Evolutionary conservation across 2,888 invertebrate genomes (phyloP).

Genomic region (Anarsia innoxiella): DNA sequence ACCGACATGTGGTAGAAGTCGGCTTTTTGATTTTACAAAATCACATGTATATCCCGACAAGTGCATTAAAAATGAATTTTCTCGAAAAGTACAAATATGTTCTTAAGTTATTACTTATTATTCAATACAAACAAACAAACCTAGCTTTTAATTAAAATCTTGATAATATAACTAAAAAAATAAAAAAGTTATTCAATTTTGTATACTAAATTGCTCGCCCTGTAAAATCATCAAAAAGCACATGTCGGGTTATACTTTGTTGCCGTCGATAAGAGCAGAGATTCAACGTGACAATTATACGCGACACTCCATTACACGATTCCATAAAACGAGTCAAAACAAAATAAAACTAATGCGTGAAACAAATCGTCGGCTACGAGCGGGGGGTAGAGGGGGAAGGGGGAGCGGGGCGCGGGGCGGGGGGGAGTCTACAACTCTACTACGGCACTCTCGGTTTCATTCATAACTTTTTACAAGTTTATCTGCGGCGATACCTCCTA

Average conservation of each 20-base stretch:
- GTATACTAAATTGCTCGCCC: neutral
- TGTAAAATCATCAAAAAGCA: conserved; percentile 3
- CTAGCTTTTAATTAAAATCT: neutral
- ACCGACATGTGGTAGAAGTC: too few species aligned
- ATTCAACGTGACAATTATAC: conserved; percentile 16
- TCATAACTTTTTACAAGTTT: conserved; percentile 77
- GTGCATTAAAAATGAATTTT: too few species aligned
- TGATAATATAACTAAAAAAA: neutral
- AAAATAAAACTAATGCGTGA: conserved; percentile 69
- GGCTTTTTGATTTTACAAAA: too few species aligned
- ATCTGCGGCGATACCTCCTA: conserved; percentile 70
- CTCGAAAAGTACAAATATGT: too few species aligned
- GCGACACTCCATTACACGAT: conserved; percentile 27
- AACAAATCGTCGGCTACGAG: conserved; percentile 51
- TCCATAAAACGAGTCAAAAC: conserved; percentile 58
- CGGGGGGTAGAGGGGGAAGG: conserved; percentile 26
- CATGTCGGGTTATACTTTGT: too few species aligned
- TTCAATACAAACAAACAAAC: too few species aligned
- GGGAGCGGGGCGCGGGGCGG: conserved; percentile 19
- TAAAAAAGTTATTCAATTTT: too few species aligned
- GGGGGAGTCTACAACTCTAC: conserved; percentile 64
- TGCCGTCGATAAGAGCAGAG: conserved; percentile 15
- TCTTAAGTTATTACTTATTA: too few species aligned
- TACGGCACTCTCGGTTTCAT: conserved; percentile 74
- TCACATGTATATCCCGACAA: too few species aligned